These are phyloP conservation scores for Trididemnum clinides DNA, from an alignment of 23 tunicate genomes.

Conservation along the genomic window DNA sequence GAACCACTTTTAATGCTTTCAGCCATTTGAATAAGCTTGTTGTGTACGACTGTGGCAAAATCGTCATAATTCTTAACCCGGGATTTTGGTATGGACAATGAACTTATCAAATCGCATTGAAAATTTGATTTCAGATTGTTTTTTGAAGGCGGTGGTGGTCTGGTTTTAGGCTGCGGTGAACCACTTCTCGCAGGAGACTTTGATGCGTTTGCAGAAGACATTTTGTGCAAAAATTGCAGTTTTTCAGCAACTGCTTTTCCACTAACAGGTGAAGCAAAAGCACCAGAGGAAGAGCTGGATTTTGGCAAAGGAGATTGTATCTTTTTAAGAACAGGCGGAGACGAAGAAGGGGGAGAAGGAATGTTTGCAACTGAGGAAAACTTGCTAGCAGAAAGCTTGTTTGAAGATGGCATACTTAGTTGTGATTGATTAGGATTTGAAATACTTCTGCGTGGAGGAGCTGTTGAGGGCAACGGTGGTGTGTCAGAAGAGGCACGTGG, in stretches of 20 bases:
- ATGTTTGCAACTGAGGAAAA: neutral
- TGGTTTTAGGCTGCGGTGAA: neutral
- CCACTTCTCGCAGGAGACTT: neutral
- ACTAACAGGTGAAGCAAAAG: neutral
- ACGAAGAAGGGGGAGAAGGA: conserved; percentile 24
- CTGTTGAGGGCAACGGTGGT: conserved; percentile 18
- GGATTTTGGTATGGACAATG: neutral
- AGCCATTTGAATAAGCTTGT: neutral
- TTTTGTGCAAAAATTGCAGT: no score
- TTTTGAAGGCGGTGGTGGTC: conserved; percentile 13
- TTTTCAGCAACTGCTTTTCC: neutral
- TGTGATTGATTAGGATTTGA: neutral
- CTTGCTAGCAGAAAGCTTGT: neutral
- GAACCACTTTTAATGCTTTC: neutral
- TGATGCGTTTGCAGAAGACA: no score
- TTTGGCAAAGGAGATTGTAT: neutral
- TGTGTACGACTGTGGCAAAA: neutral
- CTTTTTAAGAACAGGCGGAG: conserved; percentile 23
- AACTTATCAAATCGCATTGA: neutral
- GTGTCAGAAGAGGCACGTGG: neutral
- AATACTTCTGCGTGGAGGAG: neutral
- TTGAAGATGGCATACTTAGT: neutral
- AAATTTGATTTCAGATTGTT: neutral
- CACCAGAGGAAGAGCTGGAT: neutral
- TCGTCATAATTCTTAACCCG: neutral